These are phyloP conservation scores for Rapana venosa DNA, from an alignment of 2,888 invertebrate species.

Conservation along the genomic window DNA sequence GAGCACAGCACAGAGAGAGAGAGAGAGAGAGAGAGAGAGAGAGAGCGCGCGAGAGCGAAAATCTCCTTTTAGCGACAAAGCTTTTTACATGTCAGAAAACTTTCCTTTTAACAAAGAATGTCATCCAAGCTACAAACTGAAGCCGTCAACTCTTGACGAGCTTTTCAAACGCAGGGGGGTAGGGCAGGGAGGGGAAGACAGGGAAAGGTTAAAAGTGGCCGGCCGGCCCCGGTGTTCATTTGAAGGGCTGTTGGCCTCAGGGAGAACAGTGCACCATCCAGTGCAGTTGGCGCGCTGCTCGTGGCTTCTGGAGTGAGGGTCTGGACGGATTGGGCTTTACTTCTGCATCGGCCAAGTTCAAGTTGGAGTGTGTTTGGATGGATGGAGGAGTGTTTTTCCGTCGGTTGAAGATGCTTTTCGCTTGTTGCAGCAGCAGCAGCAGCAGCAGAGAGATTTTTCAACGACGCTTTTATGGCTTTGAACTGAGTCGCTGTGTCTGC, in stretches of 20 bases:
- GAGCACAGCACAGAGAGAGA: not conserved
- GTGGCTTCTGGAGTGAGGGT: not conserved
- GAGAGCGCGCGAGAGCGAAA: not conserved
- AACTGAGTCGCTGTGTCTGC: not conserved
- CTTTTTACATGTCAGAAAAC: slow-evolving; percentile 27
- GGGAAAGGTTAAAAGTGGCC: slow-evolving; percentile 7
- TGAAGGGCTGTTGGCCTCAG: not conserved
- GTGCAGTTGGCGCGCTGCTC: not conserved
- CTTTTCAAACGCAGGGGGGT: not conserved
- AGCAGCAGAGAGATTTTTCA: not conserved
- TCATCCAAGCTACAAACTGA: slow-evolving; percentile 26
- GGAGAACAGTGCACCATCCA: not conserved
- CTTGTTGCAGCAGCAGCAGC: not conserved
- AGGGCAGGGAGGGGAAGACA: not conserved
- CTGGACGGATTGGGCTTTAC: not conserved
- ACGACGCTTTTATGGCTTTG: not conserved
- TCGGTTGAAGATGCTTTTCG: not conserved
- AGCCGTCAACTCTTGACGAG: slow-evolving; percentile 7
- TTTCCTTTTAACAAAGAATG: slow-evolving; percentile 28
- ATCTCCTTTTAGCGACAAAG: slow-evolving; percentile 15
- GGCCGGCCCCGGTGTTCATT: slow-evolving; percentile 20
- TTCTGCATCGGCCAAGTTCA: not conserved
- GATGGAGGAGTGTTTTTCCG: not conserved
- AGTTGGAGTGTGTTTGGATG: not conserved
- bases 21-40: not conserved